Evolutionary conservation across 2,797 vertebrate genomes (phyloP).

Genomic region (Halcyon smyrnensis): DNA sequence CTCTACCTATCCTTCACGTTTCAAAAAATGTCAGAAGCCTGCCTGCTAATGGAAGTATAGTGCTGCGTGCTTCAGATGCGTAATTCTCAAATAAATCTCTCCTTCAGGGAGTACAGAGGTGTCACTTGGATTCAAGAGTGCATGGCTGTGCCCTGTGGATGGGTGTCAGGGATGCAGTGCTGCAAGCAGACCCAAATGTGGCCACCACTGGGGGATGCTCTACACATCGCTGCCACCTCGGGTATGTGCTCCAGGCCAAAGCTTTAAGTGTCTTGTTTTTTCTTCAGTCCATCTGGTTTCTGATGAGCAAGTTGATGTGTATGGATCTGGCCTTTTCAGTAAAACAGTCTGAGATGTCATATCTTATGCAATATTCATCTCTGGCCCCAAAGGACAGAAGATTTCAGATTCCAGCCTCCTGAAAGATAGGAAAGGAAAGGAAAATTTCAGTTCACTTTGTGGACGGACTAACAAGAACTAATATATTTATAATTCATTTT

Average conservation of each 20-base stretch:
- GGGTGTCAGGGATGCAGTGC: neutral
- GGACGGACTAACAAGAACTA: neutral
- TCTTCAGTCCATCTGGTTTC: neutral
- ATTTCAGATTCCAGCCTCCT: neutral
- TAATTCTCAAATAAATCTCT: neutral
- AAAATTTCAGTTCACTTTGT: neutral
- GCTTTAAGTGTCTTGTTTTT: neutral
- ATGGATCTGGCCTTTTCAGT: neutral
- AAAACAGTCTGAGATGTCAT: neutral
- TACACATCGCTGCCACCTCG: neutral
- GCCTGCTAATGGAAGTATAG: neutral
- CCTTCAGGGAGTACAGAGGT: neutral
- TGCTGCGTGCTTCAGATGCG: neutral
- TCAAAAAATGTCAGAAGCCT: neutral
- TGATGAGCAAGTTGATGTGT: neutral
- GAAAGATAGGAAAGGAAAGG: neutral
- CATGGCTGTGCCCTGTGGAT: neutral
- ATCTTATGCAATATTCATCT: conserved; percentile 12
- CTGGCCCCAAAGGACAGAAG: conserved; percentile 1
- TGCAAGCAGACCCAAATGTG: neutral
- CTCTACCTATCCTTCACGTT: neutral
- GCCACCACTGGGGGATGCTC: neutral
- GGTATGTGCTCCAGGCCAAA: neutral
- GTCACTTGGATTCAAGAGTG: neutral
- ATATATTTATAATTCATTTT: neutral